Percentiles rank a stretch among this genome's conserved stretches.
These are phyloP conservation scores for Zeugodacus cucurbitae DNA, from an alignment of 1,140 invertebrate species.

Conservation along the genomic window DNA sequence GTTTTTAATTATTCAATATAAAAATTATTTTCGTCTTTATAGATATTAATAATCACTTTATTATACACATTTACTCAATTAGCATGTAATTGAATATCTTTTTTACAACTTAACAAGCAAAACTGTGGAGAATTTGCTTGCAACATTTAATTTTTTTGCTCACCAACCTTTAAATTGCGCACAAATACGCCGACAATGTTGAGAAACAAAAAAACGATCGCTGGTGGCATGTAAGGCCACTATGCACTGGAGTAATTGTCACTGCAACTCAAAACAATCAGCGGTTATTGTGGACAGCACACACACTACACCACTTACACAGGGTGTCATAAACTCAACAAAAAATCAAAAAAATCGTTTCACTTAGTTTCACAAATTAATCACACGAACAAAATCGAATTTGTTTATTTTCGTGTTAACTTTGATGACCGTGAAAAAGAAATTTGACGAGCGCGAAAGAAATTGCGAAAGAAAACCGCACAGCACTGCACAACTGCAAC, in stretches of 20 bases:
- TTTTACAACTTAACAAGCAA: too few relatives aligned
- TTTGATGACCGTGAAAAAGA: background rate
- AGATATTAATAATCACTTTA: too few relatives aligned
- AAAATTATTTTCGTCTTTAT: too few relatives aligned
- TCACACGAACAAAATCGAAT: background rate
- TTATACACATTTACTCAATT: too few relatives aligned
- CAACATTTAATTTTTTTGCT: background rate
- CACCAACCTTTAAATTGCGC: constrained; percentile 3
- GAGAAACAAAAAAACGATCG: background rate
- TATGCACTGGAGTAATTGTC: background rate
- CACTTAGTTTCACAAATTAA: background rate
- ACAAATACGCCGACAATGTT: background rate
- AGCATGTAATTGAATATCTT: too few relatives aligned
- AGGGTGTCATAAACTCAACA: background rate
- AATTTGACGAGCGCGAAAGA: background rate
- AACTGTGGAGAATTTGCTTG: background rate
- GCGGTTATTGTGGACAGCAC: background rate
- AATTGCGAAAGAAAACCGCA: background rate
- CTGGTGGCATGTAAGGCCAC: background rate
- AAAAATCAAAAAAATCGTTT: background rate
- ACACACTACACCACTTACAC: background rate
- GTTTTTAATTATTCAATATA: too few relatives aligned
- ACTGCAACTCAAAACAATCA: background rate
- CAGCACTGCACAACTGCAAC: background rate
- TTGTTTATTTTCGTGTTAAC: background rate